These are phyloP conservation scores for Xiphophorus couchianus DNA, from an alignment of 2,113 vertebrate genomes.

Conservation along the genomic window DNA sequence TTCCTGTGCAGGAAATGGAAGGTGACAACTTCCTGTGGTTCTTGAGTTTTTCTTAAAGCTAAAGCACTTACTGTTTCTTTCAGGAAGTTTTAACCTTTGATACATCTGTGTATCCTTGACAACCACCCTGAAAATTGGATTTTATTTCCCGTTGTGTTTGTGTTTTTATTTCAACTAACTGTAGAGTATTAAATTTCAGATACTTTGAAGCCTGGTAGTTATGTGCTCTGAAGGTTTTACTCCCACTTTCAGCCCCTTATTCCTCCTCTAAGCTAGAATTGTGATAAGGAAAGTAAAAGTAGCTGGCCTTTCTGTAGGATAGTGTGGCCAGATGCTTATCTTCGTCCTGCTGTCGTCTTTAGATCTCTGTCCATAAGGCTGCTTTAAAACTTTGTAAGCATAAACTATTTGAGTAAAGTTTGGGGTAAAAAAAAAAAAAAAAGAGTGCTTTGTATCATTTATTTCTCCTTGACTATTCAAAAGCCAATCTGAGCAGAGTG, in stretches of 20 bases:
- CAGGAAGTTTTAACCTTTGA: neutral
- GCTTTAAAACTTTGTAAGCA: slow-evolving; percentile 51
- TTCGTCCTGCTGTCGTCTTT: neutral
- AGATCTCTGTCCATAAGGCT: slow-evolving; percentile 11
- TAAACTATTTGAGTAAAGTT: slow-evolving; percentile 60
- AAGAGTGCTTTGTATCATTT: neutral
- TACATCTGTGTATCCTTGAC: neutral
- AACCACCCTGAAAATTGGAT: neutral
- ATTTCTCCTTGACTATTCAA: neutral
- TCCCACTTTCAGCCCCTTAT: neutral
- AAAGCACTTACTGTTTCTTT: slow-evolving; percentile 45
- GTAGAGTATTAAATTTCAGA: slow-evolving; percentile 14
- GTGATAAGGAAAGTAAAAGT: neutral
- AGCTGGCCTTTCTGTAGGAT: slow-evolving; percentile 11
- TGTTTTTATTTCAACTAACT: slow-evolving; percentile 32
- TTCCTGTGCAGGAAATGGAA: neutral
- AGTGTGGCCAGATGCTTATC: neutral
- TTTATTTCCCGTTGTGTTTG: neutral
- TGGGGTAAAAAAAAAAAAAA: slow-evolving; percentile 32
- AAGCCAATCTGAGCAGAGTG: neutral
- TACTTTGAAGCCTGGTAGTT: neutral
- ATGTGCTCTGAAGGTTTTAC: neutral
- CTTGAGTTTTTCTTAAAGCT: slow-evolving; percentile 11
- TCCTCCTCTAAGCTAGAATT: slow-evolving; percentile 1
- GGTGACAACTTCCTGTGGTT: neutral